These are phyloP conservation scores for Rhinichthys osculus DNA, from an alignment of 2,797 vertebrate genomes.

Conservation along the genomic window DNA sequence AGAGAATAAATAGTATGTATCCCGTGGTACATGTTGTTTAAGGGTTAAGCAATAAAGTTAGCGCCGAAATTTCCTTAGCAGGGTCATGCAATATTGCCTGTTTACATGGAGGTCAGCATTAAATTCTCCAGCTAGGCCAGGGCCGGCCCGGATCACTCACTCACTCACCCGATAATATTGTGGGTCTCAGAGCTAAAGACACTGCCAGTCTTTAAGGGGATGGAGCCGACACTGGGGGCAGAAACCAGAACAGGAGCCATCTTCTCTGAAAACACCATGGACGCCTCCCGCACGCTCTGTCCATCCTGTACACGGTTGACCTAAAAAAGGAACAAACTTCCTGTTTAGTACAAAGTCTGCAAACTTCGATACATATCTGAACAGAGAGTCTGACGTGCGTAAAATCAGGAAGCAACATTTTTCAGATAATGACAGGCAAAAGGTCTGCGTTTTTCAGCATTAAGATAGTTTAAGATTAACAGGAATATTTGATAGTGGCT, in stretches of 20 bases:
- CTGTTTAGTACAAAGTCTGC: constrained; percentile 14
- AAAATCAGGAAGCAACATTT: constrained; percentile 15
- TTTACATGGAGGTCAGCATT: constrained; percentile 5
- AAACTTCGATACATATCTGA: background rate
- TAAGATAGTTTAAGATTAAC: background rate
- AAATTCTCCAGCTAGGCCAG: background rate
- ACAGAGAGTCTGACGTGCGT: background rate
- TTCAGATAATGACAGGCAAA: constrained; percentile 17
- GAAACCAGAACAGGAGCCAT: constrained; percentile 76
- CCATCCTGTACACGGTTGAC: constrained; percentile 88
- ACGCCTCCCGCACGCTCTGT: constrained; percentile 81
- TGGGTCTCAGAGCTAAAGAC: constrained; percentile 67
- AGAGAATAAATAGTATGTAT: too few species aligned
- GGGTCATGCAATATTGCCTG: background rate
- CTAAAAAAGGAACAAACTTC: constrained; percentile 67
- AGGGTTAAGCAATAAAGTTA: background rate
- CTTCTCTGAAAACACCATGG: constrained; percentile 88
- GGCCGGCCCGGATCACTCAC: background rate
- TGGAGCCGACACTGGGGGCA: constrained; percentile 76
- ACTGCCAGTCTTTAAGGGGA: constrained; percentile 71
- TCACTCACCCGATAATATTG: constrained; percentile 71
- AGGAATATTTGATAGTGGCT: background rate
- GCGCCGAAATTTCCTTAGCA: background rate
- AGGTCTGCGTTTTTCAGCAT: background rate
- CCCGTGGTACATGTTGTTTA: too few species aligned